Evolutionary conservation across 2,888 invertebrate genomes (phyloP).

Genomic region (Ochropacha duplaris): DNA sequence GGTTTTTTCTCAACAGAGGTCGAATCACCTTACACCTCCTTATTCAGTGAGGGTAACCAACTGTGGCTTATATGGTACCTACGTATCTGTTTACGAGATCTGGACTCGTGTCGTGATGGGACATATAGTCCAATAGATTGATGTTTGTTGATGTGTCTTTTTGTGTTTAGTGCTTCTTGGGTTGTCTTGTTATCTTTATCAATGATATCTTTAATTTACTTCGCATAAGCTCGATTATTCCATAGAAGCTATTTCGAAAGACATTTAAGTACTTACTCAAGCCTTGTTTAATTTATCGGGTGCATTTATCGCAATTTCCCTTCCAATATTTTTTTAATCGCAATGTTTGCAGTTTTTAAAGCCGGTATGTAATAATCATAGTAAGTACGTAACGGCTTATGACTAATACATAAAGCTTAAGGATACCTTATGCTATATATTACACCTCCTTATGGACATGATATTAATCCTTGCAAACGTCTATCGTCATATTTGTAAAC

Average conservation of each 20-base stretch:
- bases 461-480: constrained; percentile 12
- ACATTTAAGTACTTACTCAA: too few relatives aligned
- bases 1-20: constrained; percentile 43
- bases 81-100: constrained; percentile 22
- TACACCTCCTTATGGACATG: constrained; percentile 8
- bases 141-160: background rate
- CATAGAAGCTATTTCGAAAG: too few relatives aligned
- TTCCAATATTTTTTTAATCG: too few relatives aligned
- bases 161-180: background rate
- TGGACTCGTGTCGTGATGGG: background rate
- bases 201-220: too few relatives aligned
- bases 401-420: constrained; percentile 8
- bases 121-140: background rate
- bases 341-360: background rate
- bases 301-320: too few relatives aligned
- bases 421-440: constrained; percentile 13
- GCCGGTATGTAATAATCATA: background rate
- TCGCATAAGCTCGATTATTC: too few relatives aligned
- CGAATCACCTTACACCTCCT: constrained; percentile 63
- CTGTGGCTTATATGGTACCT: constrained; percentile 50
- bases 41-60: constrained; percentile 60
- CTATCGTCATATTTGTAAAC: constrained; percentile 4
- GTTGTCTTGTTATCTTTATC: background rate
- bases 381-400: constrained; percentile 8
- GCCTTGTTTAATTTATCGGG: too few relatives aligned